Base-by-base conservation (phyloP, 2,113 vertebrate genomes). In the Antigone vipio region DNA sequence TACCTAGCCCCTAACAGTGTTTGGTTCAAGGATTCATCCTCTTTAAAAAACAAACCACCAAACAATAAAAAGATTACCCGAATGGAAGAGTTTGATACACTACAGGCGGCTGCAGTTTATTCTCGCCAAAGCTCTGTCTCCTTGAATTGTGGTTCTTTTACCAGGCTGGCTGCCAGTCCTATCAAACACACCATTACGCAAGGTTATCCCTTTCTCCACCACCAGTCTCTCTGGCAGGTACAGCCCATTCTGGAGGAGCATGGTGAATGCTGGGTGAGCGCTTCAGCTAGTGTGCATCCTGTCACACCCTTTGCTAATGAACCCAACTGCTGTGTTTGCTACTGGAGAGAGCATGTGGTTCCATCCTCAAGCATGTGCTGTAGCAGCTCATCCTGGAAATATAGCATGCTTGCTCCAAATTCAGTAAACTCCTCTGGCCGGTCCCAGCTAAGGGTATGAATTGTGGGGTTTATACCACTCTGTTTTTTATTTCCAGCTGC, bases 311-410 rank as follows among this genome's bases (percentile, higher is more conserved):
- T 78, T 58, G 72, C 50, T 69, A 73, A 83, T 5, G 7, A 94
- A 45, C 32, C 35, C 9, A 3, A 35, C 78, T 49, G 60, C 40
- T 47, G 11, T 11, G 16, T 49, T 80, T 77, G n/a, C 60, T 42
- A 18, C 32, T 5, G 8, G 21, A 62, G 18, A 66, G 49, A n/a
- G 32, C 4, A 2, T 11, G 21, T 3, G 2, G 44, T 58, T 84
- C 2, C 0, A 40, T 35, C 38, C 34, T 45, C 24, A 17, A 45
- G 63, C 24, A 50, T 0, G 9, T n/a, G 52, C 17, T 79, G 29
- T 34, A 92, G 82, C 58, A 77, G 53, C 29, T 86, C 35, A 50
- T 49, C 34, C 73, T 53, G 60, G 40, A 92, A 84, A 78, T 26
- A 47, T 6, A 78, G 35, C 18, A 27, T 4, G 8, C 8, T 67